phyloP scores from a whole-genome alignment of 2,797 vertebrate genomes.

The Microchirus variegatus region DNA sequence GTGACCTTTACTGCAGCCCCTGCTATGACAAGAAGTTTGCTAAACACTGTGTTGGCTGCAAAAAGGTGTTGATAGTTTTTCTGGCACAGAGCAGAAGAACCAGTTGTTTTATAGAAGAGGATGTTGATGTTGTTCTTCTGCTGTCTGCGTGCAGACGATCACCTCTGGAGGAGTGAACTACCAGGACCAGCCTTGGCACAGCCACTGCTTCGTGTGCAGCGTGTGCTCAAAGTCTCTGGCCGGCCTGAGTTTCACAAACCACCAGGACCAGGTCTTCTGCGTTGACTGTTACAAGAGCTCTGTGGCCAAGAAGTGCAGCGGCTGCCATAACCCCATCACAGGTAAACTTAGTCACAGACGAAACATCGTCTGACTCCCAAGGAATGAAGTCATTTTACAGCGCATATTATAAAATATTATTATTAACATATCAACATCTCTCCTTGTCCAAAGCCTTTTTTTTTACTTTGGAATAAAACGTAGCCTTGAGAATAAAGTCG shows the following conservation, averaged over 20 bases:
- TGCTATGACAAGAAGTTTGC: conserved; percentile 96
- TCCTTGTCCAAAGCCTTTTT: too few species aligned
- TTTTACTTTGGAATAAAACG: too few species aligned
- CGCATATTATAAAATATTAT: too few species aligned
- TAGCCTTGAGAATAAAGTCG: too few species aligned
- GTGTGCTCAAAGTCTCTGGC: conserved; percentile 91
- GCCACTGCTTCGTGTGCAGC: conserved; percentile 93
- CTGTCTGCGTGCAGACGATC: conserved; percentile 84
- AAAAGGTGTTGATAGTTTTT: conserved; percentile 79
- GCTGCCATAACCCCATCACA: conserved; percentile 96
- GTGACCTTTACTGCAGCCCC: conserved; percentile 89
- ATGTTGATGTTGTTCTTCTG: too few species aligned
- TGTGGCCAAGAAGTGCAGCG: conserved; percentile 94
- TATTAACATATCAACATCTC: too few species aligned
- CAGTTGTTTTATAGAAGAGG: too few species aligned
- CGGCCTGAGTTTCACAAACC: conserved; percentile 92
- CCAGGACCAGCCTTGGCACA: conserved; percentile 96
- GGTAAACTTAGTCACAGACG: too few species aligned
- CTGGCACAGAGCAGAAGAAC: too few species aligned
- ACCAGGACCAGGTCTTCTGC: conserved; percentile 92
- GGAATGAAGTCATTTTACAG: too few species aligned
- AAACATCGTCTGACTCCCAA: too few species aligned
- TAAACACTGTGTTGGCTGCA: conserved; percentile 92
- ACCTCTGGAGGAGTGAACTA: conserved; percentile 95
- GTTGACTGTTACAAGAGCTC: conserved; percentile 95